Base-by-base conservation (phyloP, 1,140 invertebrate species). In the Hypsibius dujardini region DNA sequence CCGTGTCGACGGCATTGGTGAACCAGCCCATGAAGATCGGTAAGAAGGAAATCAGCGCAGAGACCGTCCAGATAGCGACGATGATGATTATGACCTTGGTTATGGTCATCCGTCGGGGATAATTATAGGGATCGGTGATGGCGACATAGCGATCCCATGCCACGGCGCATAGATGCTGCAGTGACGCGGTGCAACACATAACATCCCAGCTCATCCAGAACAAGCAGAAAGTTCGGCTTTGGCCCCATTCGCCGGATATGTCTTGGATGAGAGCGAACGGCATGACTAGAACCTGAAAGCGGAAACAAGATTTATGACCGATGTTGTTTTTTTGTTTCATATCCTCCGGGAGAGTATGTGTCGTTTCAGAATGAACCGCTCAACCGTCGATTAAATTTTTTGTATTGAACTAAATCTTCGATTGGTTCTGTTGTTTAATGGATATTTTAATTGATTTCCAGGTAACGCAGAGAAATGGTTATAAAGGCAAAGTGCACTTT, bases 151-250 rank as follows among this genome's bases (percentile, higher is more conserved):
- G 85, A 81, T 95, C 92, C 47, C 95, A 88, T 73, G 87, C 89
- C 78, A 95, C 95, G 80, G 90, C 95, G 80, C 90, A 93, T 70
- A 95, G 82, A 82, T 96, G 92, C 46, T 95, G 82, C 74, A 95
- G 94, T 46, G 90, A 93, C 1, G 90, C 91, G 0, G 92, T 95
- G 70, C 89, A 92, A 78, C 95, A 95, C 77, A 94, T 90, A 0
- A 96, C 92, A 79, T 96, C 92, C 73, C 93, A 85, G 14, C 89
- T 90, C 81, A 95, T 95, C 89, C 90, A 95, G 45, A 95, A 85
- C 79, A 94, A 90, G 80, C 92, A 96, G 82, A 94, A 87, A 72
- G 87, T 85, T 71, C 86, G 84, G 2, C 88, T 87, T 77, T 94
- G 95, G 47, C 89, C 79, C 92, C 92, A 96, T 67, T 81, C 82